phyloP scores from a whole-genome alignment of 1,140 invertebrate species.

The Sycophaga agraensis region DNA sequence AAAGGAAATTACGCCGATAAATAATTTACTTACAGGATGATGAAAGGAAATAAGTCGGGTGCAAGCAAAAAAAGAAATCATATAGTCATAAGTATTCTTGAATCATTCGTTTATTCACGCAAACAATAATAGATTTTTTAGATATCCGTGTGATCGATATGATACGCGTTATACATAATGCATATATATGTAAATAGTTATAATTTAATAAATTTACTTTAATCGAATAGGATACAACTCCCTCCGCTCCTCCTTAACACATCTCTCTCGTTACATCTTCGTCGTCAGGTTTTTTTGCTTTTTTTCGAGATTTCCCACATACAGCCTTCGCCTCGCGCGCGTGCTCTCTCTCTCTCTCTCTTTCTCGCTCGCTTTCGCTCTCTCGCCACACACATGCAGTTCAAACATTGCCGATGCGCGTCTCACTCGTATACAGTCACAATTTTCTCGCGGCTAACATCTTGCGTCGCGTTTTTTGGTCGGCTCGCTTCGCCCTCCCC shows the following conservation, averaged over 20 bases:
- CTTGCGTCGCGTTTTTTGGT: too few species aligned
- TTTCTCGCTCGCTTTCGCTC: too few species aligned
- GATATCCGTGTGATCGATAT: constrained; percentile 42
- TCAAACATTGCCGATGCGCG: too few species aligned
- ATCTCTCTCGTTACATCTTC: constrained; percentile 14
- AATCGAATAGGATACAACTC: constrained; percentile 41
- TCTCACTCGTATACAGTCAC: too few species aligned
- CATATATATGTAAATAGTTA: constrained; percentile 40
- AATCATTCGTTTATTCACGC: constrained; percentile 52
- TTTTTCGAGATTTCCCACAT: constrained; percentile 4
- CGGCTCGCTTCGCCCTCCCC: too few species aligned
- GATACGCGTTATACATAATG: constrained; percentile 39
- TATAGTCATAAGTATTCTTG: constrained; percentile 36
- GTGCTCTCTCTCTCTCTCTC: too few species aligned
- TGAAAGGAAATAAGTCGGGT: too few species aligned
- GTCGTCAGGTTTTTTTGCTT: constrained; percentile 34
- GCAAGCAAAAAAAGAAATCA: constrained; percentile 20
- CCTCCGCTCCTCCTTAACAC: not conserved
- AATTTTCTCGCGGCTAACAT: too few species aligned
- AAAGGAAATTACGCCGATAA: too few species aligned
- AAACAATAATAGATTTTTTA: constrained; percentile 48
- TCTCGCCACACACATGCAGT: too few species aligned
- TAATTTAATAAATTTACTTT: constrained; percentile 44
- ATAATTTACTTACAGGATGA: too few species aligned
- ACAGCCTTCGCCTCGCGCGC: not conserved